Base-by-base conservation (phyloP, 2,888 invertebrate genomes). In the Mallateleia sp. region DNA sequence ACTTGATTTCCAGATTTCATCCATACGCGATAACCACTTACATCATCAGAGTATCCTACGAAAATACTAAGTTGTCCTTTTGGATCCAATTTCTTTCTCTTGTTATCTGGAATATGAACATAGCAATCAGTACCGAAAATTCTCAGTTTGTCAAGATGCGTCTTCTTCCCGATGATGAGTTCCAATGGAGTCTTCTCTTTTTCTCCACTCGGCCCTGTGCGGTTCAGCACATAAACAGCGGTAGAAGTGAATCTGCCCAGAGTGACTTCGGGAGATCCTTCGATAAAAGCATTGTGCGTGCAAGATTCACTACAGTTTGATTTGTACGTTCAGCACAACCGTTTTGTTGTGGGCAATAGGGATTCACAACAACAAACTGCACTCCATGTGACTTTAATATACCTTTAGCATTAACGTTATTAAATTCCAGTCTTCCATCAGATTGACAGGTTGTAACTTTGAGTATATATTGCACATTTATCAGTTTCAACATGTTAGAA, bases 341-440 rank as follows among this genome's bases (percentile, higher is more conserved):
- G 60, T 90, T 90, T 62, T 82, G 95, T 94, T 74, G 95, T 1
- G 83, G 88, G 11, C 78, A 79, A 28, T 87, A 84, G 2, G 84
- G 67, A 62, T 72, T 80, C 11, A 38, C 9, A n/a, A n/a, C n/a
- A n/a, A n/a, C n/a, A n/a, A n/a, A n/a, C n/a, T n/a, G n/a, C n/a
- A n/a, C n/a, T n/a, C n/a, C n/a, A n/a, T n/a, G n/a, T n/a, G n/a
- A n/a, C n/a, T n/a, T n/a, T n/a, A n/a, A n/a, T n/a, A n/a, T n/a
- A n/a, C n/a, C n/a, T n/a, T n/a, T n/a, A n/a, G n/a, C n/a, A n/a
- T n/a, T n/a, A n/a, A 22, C 25, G 32, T 83, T 87, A 22, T 87
- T 47, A 14, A 86, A 86, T 42, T 82, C 81, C 38, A 42, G 14
- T 2, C 74, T 69, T 18, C 78, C 78, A 56, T 86, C 78, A 79